phyloP scores from a whole-genome alignment of 2,888 invertebrate genomes.

The Eupithecia abbreviata region DNA sequence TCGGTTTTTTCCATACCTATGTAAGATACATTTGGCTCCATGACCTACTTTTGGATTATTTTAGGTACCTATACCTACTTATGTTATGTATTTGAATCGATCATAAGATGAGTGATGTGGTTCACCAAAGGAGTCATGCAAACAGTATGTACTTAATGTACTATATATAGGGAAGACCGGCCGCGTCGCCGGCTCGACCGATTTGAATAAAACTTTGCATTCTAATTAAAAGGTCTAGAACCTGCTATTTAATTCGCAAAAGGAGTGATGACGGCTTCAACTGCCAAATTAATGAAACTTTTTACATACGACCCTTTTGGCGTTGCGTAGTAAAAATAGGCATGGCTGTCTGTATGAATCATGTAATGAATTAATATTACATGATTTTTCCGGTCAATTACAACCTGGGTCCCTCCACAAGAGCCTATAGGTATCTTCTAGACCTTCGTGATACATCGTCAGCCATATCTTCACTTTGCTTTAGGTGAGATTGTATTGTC shows the following conservation, averaged over 20 bases:
- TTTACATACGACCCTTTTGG: slow-evolving; percentile 3
- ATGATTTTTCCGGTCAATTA: too few relatives aligned
- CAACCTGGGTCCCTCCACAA: too few relatives aligned
- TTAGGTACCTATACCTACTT: too few relatives aligned
- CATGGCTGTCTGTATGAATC: neutral
- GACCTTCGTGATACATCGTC: too few relatives aligned
- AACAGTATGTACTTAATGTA: neutral
- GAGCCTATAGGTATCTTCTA: too few relatives aligned
- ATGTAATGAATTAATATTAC: neutral
- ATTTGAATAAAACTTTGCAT: slow-evolving; percentile 44
- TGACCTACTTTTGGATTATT: too few relatives aligned
- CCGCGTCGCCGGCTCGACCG: slow-evolving; percentile 41
- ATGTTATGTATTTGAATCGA: too few relatives aligned
- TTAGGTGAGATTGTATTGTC: too few relatives aligned
- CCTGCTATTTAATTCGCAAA: slow-evolving; percentile 22
- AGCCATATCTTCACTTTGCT: too few relatives aligned
- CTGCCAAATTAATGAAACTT: slow-evolving; percentile 27
- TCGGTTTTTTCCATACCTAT: too few relatives aligned
- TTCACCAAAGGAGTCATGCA: neutral
- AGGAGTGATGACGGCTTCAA: slow-evolving; percentile 30
- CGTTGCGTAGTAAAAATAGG: neutral
- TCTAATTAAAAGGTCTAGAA: slow-evolving; percentile 39
- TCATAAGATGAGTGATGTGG: slow-evolving; percentile 2
- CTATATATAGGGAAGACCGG: neutral
- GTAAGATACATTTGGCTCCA: too few relatives aligned